These are phyloP conservation scores for Amphibalanus amphitrite DNA, from an alignment of 1,140 invertebrate genomes.

Conservation along the genomic window DNA sequence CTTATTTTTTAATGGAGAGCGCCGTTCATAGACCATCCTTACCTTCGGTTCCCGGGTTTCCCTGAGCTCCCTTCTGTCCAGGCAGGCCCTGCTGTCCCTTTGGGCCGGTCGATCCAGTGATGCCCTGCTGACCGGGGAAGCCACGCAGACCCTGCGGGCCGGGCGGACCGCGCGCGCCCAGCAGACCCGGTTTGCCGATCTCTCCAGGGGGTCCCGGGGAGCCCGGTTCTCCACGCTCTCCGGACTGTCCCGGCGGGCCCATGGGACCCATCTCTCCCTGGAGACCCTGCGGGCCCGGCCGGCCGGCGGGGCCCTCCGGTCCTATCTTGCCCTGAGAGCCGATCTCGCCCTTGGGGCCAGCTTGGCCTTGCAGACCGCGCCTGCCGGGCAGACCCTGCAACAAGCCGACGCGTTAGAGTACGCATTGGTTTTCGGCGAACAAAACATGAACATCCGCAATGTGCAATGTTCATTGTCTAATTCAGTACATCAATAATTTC, in stretches of 20 bases:
- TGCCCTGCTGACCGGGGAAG: conserved; percentile 44
- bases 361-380: conserved; percentile 40
- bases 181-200: conserved; percentile 44
- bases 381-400: conserved; percentile 49
- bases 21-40: conserved; percentile 19
- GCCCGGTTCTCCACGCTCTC: conserved; percentile 53
- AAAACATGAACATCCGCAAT: too few species aligned
- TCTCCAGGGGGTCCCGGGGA: conserved; percentile 50
- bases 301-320: conserved; percentile 23
- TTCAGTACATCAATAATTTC: too few species aligned
- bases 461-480: too few species aligned
- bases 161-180: conserved; percentile 43
- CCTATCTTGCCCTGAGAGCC: conserved; percentile 28
- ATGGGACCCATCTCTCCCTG: conserved; percentile 45
- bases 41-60: conserved; percentile 36
- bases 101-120: conserved; percentile 43
- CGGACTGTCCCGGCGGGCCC: conserved; percentile 55
- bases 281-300: conserved; percentile 29
- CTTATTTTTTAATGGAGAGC: conserved; percentile 10
- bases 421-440: too few species aligned
- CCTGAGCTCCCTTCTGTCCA: conserved; percentile 53
- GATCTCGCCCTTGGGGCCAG: conserved; percentile 53
- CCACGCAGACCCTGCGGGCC: conserved; percentile 40
- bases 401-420: too few species aligned
- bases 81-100: conserved; percentile 52